Base-by-base conservation (phyloP, 2,797 vertebrate species). In the Pitangus sulphuratus region DNA sequence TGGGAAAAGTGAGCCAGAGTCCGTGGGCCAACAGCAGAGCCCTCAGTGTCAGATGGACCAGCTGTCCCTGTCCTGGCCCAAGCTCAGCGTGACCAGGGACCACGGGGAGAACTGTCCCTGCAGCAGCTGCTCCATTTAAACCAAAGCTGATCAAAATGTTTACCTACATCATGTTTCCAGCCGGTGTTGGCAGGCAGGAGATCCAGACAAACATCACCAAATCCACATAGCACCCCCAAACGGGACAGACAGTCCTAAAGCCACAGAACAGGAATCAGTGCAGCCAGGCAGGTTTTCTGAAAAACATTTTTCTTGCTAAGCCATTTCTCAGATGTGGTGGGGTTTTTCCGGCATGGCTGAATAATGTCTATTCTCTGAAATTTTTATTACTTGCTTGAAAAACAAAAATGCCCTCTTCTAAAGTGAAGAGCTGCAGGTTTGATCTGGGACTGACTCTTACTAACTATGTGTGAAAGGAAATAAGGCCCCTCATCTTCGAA, bases 1-100 rank as follows among this genome's bases (percentile, higher is more conserved):
- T 3, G 22, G 24, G 64, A 7, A 50, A 19, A 37, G 51, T 1
- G 0, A 1, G 9, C 21, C 70, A 0, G 0, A 9, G 33, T 1
- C 42, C 3, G 4, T 2, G 45, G 42, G 20, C 12, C 50, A 14
- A 13, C 7, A 4, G 18, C 87, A 12, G 62, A 16, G 51, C 2
- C 33, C 40, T 3, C 3, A 2, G 45, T 4, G 26, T 6, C 24
- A 0, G 1, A 7, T 0, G 42, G 50, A 57, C 12, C 6, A 2
- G 53, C 4, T 18, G 62, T 2, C 8, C n/a, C 35, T 7, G 6
- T 4, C 44, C 76, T 31, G 62, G 17, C 39, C 45, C 0, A 3
- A 26, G 65, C 31, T 18, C 58, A 39, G 30, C 0, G 1, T 18
- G 6, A 44, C 40, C 74, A 2, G 39, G 30, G 13, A 5, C 65